A percentile compares a stretch with the other conserved stretches of the same genome.
phyloP scores from a whole-genome alignment of 2,888 invertebrate species.

The Dexiosoma caninum region DNA sequence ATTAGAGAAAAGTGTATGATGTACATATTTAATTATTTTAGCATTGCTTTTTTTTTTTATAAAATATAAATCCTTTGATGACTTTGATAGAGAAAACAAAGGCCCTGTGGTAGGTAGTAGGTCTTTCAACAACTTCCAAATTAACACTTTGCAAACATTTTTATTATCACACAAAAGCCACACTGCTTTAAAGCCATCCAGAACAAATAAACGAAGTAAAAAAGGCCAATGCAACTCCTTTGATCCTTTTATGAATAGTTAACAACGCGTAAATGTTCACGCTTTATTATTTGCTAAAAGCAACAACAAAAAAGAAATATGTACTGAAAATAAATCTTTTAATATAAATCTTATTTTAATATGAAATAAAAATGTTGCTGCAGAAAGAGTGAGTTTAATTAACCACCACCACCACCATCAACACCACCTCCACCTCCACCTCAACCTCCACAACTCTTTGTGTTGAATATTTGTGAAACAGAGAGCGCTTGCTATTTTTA shows the following conservation, averaged over 20 bases:
- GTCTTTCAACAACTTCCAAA: slow-evolving; percentile 58
- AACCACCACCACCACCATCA: too few relatives aligned
- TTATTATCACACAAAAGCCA: slow-evolving; percentile 19
- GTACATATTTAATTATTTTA: slow-evolving; percentile 13
- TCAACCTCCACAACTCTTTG: too few relatives aligned
- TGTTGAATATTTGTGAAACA: not conserved
- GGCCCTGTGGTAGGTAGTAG: too few relatives aligned
- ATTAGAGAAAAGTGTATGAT: not conserved
- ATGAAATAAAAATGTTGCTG: slow-evolving; percentile 2
- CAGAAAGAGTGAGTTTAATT: not conserved
- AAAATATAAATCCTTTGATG: slow-evolving; percentile 37
- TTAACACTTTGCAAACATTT: slow-evolving; percentile 61
- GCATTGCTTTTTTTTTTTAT: not conserved
- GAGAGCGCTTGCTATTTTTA: not conserved
- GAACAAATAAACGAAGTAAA: slow-evolving; percentile 1
- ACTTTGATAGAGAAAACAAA: slow-evolving; percentile 15
- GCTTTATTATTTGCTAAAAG: slow-evolving; percentile 51
- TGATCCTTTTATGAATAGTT: slow-evolving; percentile 59
- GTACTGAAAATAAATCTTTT: slow-evolving; percentile 19
- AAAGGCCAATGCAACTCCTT: slow-evolving; percentile 53
- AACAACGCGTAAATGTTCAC: slow-evolving; percentile 62
- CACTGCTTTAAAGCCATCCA: not conserved
- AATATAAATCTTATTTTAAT: slow-evolving; percentile 18
- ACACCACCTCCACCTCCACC: too few relatives aligned
- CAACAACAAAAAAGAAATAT: too few relatives aligned